Percentiles rank a stretch among this genome's conserved stretches.
phyloP scores from a whole-genome alignment of 1,140 invertebrate species.

The Lordiphosa collinella region DNA sequence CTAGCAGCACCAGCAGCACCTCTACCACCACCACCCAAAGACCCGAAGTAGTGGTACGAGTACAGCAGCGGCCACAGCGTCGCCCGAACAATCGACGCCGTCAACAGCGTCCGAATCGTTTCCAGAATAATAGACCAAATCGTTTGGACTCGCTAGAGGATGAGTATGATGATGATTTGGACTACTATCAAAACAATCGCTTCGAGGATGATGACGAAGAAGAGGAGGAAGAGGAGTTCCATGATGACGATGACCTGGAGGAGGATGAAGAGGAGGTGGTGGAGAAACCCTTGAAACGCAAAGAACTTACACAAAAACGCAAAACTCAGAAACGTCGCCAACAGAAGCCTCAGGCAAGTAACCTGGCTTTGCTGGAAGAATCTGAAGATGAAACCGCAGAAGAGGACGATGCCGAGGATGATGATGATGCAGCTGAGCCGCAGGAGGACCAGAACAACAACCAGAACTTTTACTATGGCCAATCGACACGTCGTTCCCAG shows the following conservation, averaged over 20 bases:
- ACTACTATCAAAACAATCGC: slow-evolving; percentile 53
- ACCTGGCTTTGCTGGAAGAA: slow-evolving; percentile 6
- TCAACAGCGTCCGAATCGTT: slow-evolving; percentile 17
- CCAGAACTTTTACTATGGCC: slow-evolving; percentile 4
- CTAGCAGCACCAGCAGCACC: slow-evolving; percentile 31
- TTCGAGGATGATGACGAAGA: slow-evolving; percentile 57
- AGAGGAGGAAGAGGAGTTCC: slow-evolving; percentile 30
- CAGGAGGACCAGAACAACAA: slow-evolving; percentile 2
- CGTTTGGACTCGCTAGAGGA: slow-evolving; percentile 57
- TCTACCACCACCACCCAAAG: slow-evolving; percentile 44
- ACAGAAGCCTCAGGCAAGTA: slow-evolving; percentile 18
- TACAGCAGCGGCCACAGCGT: slow-evolving; percentile 56
- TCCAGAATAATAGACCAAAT: slow-evolving; percentile 27
- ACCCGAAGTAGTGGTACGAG: slow-evolving; percentile 65
- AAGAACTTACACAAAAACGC: too few species aligned
- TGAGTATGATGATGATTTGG: slow-evolving; percentile 58
- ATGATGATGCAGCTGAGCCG: slow-evolving; percentile 16
- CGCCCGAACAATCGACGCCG: slow-evolving; percentile 24
- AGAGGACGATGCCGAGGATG: slow-evolving; percentile 28
- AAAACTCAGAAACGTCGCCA: slow-evolving; percentile 22
- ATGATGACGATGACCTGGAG: slow-evolving; percentile 23
- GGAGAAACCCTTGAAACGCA: too few species aligned
- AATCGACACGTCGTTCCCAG: slow-evolving; percentile 52
- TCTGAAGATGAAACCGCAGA: slow-evolving; percentile 28
- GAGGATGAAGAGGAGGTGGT: slow-evolving; percentile 20